Conservation (phyloP, 2,797 vertebrate genomes). For the Sebastolobus alascanus region DNA sequence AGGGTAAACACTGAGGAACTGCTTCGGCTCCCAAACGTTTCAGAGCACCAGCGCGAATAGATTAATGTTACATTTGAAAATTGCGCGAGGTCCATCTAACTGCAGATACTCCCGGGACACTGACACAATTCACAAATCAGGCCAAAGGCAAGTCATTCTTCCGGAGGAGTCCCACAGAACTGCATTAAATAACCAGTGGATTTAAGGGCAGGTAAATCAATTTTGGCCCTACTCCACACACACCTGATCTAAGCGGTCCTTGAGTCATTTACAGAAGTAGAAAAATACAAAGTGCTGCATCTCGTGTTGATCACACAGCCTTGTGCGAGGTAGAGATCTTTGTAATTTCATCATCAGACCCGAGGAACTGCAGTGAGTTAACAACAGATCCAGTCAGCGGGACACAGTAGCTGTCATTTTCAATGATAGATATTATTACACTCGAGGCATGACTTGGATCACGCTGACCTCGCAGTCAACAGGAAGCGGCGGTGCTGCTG, state of each 20-base stretch:
- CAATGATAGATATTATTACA: constrained; percentile 45
- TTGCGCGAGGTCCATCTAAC: constrained; percentile 13
- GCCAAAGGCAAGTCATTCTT: constrained; percentile 51
- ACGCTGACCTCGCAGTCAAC: constrained; percentile 47
- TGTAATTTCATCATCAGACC: constrained; percentile 54
- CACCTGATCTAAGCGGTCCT: background rate
- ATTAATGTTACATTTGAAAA: constrained; percentile 53
- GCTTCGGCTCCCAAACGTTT: constrained; percentile 30
- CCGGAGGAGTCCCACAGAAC: constrained; percentile 25
- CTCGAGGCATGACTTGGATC: constrained; percentile 35
- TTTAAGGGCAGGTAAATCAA: constrained; percentile 61
- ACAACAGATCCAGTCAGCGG: constrained; percentile 29
- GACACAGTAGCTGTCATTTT: constrained; percentile 40
- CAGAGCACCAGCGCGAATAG: constrained; percentile 26
- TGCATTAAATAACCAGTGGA: constrained; percentile 47
- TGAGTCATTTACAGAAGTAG: constrained; percentile 35
- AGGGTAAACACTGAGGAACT: constrained; percentile 38
- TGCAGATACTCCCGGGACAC: constrained; percentile 34
- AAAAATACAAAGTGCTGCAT: constrained; percentile 49
- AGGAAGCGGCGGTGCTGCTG: constrained; percentile 9
- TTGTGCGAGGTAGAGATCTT: constrained; percentile 3
- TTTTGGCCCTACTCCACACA: constrained; percentile 44
- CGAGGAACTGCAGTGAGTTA: constrained; percentile 40
- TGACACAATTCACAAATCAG: constrained; percentile 53
- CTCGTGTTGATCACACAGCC: constrained; percentile 26